Base-by-base conservation (phyloP, 2,797 vertebrate species). In the Catostomus latipinnis region DNA sequence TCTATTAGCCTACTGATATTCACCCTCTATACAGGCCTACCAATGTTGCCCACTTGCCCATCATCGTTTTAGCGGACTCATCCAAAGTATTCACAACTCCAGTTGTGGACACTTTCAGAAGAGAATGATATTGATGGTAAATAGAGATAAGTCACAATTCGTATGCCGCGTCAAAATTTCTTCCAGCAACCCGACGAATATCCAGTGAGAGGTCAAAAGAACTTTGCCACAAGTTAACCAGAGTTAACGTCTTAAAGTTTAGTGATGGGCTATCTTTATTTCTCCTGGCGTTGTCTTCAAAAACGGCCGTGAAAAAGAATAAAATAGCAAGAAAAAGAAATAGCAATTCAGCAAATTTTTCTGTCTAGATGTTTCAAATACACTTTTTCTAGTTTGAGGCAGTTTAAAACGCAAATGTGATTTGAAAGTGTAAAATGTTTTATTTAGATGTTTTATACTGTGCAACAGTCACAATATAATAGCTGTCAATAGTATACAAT, bases 391-490 rank as follows among this genome's bases (percentile, higher is more conserved):
- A 10, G 3, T 53, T 8, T 18, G 46, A 6, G n/a, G 16, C n/a
- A 16, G 43, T 45, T 34, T 11, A 45, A 13, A 48, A 57, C 4
- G 4, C 6, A 12, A 70, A 75, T 5, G 13, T 67, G 12, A 60
- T 13, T 34, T 61, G 56, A 92, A 88, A 90, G 93, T 94, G 93
- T 95, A 94, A 95, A 94, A 94, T 93, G 92, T 91, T 94, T 94
- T 94, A 95, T 94, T 95, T 93, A 93, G 91, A 93, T 90, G 91
- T 92, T 89, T 34, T 94, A 94, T 94, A 94, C 92, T 94, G 94
- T 94, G 93, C 92, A 94, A 94, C 93, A 94, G 93, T 94, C 93
- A 95, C 93, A 94, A 94, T 93, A 94, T 93, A 93, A 94, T 92
- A 94, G 90, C 91, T 93, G 92, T 93, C 88, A 91, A 91, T 92